These are phyloP conservation scores for Vanessa cardui DNA, from an alignment of 2,888 invertebrate species.

Conservation along the genomic window DNA sequence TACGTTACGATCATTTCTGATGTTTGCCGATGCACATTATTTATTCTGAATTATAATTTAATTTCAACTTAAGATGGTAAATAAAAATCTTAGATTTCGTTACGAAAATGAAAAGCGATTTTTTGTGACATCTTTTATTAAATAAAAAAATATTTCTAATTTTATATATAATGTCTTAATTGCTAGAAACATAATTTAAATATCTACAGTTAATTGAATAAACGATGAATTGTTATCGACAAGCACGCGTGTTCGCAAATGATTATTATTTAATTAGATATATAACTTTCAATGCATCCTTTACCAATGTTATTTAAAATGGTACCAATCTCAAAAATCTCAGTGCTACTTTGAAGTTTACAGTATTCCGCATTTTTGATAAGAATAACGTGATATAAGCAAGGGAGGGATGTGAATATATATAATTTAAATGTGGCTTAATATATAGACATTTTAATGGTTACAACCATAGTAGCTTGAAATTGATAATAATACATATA, in stretches of 20 bases:
- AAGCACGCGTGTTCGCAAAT: constrained; percentile 16
- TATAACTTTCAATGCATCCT: constrained; percentile 16
- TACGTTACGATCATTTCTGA: too few species aligned
- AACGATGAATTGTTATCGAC: constrained; percentile 25
- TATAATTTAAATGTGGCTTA: too few species aligned
- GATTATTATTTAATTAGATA: constrained; percentile 29
- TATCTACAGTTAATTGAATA: constrained; percentile 21
- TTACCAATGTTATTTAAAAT: background rate
- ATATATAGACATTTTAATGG: too few species aligned
- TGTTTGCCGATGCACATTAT: too few species aligned
- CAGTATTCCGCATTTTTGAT: too few species aligned
- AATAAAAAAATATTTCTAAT: constrained; percentile 30
- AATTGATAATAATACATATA: too few species aligned
- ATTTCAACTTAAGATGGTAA: background rate
- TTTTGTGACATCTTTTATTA: constrained; percentile 31
- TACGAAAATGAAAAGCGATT: constrained; percentile 7
- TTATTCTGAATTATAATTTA: too few species aligned
- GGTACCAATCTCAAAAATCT: too few species aligned
- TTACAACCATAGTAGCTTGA: too few species aligned
- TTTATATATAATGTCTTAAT: constrained; percentile 24
- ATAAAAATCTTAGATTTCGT: constrained; percentile 11
- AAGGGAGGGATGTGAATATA: too few species aligned
- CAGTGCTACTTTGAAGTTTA: too few species aligned
- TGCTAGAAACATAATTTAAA: constrained; percentile 15
- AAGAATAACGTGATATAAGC: too few species aligned